Evolutionary conservation across 2,113 vertebrate species (phyloP).

Genomic region (Serinus canaria): DNA sequence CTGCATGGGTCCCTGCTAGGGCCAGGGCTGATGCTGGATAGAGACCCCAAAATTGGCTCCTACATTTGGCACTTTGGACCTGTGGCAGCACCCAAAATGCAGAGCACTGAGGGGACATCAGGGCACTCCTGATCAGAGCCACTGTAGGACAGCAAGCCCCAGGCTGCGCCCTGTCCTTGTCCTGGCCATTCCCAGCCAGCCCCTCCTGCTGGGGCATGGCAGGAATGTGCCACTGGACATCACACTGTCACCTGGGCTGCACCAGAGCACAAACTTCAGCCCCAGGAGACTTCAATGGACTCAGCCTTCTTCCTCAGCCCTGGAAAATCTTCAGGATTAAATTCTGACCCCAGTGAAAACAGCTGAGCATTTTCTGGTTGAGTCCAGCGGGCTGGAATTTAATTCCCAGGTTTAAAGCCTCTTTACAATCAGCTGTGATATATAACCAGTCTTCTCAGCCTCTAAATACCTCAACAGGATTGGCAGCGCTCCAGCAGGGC

Average conservation of each 20-base stretch:
- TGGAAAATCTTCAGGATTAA: neutral
- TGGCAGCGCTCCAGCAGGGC: neutral
- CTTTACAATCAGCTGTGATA: neutral
- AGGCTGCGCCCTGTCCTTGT: accelerated
- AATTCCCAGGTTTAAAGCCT: conserved; percentile 1
- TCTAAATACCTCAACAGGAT: neutral
- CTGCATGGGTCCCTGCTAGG: neutral
- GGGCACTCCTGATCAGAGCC: neutral
- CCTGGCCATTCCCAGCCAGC: neutral
- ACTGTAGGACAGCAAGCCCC: neutral
- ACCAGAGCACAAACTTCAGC: neutral
- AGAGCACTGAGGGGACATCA: neutral
- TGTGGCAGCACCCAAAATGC: neutral
- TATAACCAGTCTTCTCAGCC: neutral
- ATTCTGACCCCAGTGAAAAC: neutral
- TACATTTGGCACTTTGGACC: neutral
- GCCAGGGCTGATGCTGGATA: neutral
- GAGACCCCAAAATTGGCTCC: neutral
- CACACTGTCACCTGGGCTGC: neutral
- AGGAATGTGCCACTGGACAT: neutral
- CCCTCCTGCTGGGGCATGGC: accelerated
- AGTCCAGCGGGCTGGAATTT: neutral
- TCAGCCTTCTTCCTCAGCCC: neutral
- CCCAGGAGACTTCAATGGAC: neutral
- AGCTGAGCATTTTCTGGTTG: neutral